Percentiles rank a stretch among this genome's conserved stretches.
Conservation (phyloP, 2,797 vertebrate genomes). For the Gorsachius magnificus region DNA sequence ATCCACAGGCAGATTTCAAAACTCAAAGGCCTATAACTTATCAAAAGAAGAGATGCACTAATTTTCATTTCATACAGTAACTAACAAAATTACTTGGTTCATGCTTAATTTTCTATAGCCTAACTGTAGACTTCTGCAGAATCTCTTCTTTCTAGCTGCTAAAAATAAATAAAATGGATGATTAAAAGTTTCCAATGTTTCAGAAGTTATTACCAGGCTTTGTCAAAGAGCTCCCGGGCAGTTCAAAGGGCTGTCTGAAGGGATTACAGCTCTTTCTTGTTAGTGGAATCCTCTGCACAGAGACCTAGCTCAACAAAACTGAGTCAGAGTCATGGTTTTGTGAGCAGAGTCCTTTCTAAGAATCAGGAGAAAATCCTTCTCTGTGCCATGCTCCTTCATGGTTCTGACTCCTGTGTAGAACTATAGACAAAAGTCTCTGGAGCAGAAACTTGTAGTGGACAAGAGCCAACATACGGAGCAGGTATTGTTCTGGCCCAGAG, state of each 20-base stretch:
- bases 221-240: conserved; percentile 2
- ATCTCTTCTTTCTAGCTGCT: not conserved
- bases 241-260: conserved; percentile 41
- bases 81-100: not conserved
- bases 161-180: not conserved
- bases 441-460: conserved; percentile 1
- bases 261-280: conserved; percentile 19
- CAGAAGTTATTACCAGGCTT: not conserved
- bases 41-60: not conserved
- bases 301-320: not conserved
- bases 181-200: conserved; percentile 8
- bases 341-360: not conserved
- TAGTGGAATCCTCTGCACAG: not conserved
- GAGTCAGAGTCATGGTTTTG: not conserved
- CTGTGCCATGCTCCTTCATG: rapidly evolving
- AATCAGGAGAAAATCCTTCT: conserved; percentile 4
- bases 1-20: not conserved
- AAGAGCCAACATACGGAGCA: not conserved
- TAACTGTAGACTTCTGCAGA: not conserved
- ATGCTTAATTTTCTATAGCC: not conserved
- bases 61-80: not conserved
- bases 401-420: not conserved
- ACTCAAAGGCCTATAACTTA: not conserved
- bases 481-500: not conserved
- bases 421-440: not conserved